Percentiles rank a stretch among this genome's conserved stretches.
Evolutionary conservation across 1,140 invertebrate species (phyloP).

Genomic region (Spodoptera litura): DNA sequence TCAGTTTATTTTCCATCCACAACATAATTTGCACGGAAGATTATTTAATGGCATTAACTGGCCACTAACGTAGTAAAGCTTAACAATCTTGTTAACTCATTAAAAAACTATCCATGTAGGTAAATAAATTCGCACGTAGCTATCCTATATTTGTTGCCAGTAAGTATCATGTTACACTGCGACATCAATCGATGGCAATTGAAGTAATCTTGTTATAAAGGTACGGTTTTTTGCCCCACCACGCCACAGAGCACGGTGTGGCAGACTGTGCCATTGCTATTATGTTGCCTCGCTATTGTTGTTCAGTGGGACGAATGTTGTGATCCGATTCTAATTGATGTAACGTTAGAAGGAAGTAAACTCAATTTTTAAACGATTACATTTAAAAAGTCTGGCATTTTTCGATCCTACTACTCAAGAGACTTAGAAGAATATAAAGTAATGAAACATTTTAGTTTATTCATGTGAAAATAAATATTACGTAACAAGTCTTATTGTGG

Average conservation of each 20-base stretch:
- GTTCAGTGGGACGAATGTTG: constrained; percentile 17
- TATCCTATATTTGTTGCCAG: neutral
- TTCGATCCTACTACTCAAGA: no score
- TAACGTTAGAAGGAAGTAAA: constrained; percentile 2
- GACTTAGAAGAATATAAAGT: no score
- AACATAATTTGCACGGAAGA: no score
- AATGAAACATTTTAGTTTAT: no score
- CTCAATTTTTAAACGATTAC: neutral
- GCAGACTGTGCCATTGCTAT: neutral
- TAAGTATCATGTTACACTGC: constrained; percentile 60
- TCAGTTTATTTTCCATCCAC: no score
- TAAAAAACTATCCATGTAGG: no score
- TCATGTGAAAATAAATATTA: no score
- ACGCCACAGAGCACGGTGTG: neutral
- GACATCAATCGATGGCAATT: constrained; percentile 69
- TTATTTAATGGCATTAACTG: no score
- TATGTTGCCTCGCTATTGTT: constrained; percentile 19
- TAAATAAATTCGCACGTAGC: no score
- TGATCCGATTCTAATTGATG: constrained; percentile 20
- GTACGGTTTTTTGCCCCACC: constrained; percentile 56
- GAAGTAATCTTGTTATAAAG: constrained; percentile 68
- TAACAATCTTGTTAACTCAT: no score
- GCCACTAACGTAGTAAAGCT: no score
- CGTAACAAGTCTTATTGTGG: no score
- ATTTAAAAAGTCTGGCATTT: neutral